These are phyloP conservation scores for Halcyon smyrnensis DNA, from an alignment of 2,797 vertebrate species.

Conservation along the genomic window DNA sequence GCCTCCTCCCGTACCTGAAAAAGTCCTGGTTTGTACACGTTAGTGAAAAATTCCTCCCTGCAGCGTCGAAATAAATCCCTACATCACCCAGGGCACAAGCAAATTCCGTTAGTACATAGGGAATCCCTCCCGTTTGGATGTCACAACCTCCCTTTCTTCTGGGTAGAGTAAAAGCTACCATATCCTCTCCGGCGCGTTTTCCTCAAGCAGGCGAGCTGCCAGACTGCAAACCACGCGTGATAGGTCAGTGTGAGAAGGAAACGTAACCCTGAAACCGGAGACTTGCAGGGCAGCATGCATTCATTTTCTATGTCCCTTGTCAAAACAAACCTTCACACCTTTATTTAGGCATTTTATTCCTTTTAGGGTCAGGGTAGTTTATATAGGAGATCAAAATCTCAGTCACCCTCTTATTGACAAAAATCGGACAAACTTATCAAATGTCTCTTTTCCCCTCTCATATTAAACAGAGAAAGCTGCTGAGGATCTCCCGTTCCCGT, in stretches of 20 bases:
- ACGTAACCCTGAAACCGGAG: not conserved
- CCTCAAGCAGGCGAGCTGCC: not conserved
- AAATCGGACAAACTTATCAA: not conserved
- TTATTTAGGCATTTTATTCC: not conserved
- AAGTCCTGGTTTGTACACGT: not conserved
- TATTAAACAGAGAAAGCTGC: not conserved
- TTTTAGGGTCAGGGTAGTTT: not conserved
- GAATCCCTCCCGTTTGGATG: not conserved
- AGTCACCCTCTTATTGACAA: not conserved
- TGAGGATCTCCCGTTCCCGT: not conserved
- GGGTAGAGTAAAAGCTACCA: not conserved
- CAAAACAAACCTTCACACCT: not conserved
- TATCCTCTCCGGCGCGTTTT: not conserved
- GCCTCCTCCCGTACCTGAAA: not conserved
- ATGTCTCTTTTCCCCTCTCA: fast-evolving
- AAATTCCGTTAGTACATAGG: fast-evolving
- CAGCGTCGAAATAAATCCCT: not conserved
- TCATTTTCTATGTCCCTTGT: not conserved
- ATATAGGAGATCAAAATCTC: not conserved
- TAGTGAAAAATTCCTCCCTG: not conserved
- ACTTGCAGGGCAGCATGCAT: not conserved
- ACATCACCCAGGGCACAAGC: not conserved
- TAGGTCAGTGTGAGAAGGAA: not conserved
- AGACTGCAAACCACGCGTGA: not conserved
- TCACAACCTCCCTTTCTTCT: not conserved